Base-by-base conservation (phyloP, 2,113 vertebrate genomes). In the Anarhynchus alexandrinus region DNA sequence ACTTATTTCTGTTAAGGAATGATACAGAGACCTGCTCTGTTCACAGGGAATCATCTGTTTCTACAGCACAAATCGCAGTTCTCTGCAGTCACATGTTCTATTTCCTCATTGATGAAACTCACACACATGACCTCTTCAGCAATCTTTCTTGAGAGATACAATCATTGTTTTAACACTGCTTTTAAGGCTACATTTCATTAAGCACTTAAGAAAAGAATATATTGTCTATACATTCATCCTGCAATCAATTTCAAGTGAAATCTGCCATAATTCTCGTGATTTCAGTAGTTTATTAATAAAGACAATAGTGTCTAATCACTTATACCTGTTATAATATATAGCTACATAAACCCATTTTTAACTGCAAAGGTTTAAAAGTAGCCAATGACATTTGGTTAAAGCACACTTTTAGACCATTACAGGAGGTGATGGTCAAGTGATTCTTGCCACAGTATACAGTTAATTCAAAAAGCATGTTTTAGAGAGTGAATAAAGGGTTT, bases 111-210 rank as follows among this genome's bases (percentile, higher is more conserved):
- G 15, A 82, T 18, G 55, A 52, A 66, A 94, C 70, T 51, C 86
- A 81, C 72, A 97, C 70, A 70, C 34, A 71, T 62, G 12, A 93
- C 67, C 82, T 81, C 88, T 86, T 70, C 71, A 90, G 69, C 64
- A 94, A 86, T 91, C 93, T 61, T 82, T 95, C 95, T 90, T 95
- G 87, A 96, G 80, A 87, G 71, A 64, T 9, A 42, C 23, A 87
- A 92, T 82, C 70, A 95, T 59, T 90, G 34, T 86, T 97, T 94
- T 93, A 90, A 94, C 80, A 90, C 86, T 76, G 81, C 26, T 97
- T 25, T 91, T 92, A 96, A 88, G 92, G 18, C 43, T 32, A 95
- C 77, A 34, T 96, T 97, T 97, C 95, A 93, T 95, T 92, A 85
- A 47, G 25, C 36, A 88, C 87, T 95, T 82, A 49, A 94, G 84